Conservation (phyloP, 2,888 invertebrate genomes). For the Acanthoscelides obtectus region DNA sequence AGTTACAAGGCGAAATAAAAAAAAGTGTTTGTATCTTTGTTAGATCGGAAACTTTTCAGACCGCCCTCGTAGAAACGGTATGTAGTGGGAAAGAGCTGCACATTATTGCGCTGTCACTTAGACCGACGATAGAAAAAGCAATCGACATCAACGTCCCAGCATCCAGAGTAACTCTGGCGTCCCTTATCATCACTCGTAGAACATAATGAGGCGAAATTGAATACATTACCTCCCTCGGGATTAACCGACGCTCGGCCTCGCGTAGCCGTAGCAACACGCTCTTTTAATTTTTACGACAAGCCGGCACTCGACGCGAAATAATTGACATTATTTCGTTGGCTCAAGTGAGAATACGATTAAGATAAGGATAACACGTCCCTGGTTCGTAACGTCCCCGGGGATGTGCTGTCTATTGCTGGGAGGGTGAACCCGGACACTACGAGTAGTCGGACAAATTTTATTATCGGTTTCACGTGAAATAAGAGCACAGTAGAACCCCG, state of each 20-base stretch:
- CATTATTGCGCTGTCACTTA: not conserved
- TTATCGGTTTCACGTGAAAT: too few species aligned
- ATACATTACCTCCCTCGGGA: conserved; percentile 14
- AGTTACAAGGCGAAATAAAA: too few species aligned
- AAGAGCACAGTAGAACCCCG: too few species aligned
- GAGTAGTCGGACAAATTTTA: too few species aligned
- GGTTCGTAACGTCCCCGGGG: not conserved
- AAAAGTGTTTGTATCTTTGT: too few species aligned
- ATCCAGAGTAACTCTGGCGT: not conserved
- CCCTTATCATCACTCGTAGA: not conserved
- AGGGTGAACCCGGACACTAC: too few species aligned
- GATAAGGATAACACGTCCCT: not conserved
- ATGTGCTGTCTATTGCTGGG: not conserved
- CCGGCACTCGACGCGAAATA: not conserved
- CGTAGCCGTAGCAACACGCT: not conserved
- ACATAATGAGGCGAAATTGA: conserved; percentile 19
- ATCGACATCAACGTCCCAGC: conserved; percentile 13
- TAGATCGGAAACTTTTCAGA: too few species aligned
- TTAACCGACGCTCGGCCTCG: too few species aligned
- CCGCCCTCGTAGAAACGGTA: too few species aligned
- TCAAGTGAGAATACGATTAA: not conserved
- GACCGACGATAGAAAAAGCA: conserved; percentile 2
- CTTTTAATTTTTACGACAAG: not conserved
- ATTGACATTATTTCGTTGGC: conserved; percentile 7
- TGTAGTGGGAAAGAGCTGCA: too few species aligned